Conservation (phyloP, 2,888 invertebrate species). For the Drosophila setosimentum region DNA sequence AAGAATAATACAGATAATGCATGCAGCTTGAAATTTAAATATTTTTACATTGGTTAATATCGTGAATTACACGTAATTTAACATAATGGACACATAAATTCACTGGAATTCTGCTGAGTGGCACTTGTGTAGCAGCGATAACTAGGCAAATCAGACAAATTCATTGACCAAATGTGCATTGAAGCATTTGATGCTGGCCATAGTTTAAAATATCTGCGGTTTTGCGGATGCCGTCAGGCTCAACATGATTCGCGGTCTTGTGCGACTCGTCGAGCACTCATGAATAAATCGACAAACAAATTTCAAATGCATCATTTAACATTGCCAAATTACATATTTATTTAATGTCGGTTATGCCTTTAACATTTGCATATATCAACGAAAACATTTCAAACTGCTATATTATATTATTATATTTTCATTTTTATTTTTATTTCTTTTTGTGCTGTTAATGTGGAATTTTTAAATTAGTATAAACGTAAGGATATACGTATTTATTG, state of each 20-base stretch:
- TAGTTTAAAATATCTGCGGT: constrained; percentile 48
- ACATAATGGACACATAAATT: constrained; percentile 5
- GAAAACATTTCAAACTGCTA: neutral
- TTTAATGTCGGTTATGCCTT: neutral
- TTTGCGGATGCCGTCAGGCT: constrained; percentile 34
- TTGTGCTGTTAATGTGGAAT: neutral
- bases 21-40: neutral
- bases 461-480: neutral
- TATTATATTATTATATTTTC: neutral
- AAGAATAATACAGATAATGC: neutral
- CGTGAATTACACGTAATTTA: neutral
- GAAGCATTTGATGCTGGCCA: constrained; percentile 37
- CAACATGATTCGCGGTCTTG: constrained; percentile 55
- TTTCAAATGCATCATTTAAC: constrained; percentile 41
- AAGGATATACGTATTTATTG: too few relatives aligned
- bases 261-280: constrained; percentile 46
- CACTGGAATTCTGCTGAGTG: constrained; percentile 19
- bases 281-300: constrained; percentile 48
- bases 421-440: neutral
- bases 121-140: constrained; percentile 16
- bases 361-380: constrained; percentile 34
- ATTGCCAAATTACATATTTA: constrained; percentile 17
- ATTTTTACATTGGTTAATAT: constrained; percentile 7
- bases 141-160: constrained; percentile 48
- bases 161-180: constrained; percentile 35